These are phyloP conservation scores for Otolemur garnettii DNA, from an alignment of 2,113 vertebrate genomes.

Conservation along the genomic window DNA sequence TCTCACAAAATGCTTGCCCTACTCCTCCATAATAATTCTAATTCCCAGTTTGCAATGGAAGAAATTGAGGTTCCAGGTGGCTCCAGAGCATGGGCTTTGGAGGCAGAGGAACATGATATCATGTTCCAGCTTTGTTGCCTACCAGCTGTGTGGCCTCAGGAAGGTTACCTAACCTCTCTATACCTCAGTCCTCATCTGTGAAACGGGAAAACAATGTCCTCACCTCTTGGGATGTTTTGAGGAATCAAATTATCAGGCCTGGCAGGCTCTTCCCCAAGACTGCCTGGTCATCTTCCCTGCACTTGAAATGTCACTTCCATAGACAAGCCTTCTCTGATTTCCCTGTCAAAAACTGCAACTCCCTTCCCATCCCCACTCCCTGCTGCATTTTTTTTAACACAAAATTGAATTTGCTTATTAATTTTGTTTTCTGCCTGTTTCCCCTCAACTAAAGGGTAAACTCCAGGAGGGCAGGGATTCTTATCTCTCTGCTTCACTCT, in stretches of 20 bases:
- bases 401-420: background rate
- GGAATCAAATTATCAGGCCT: background rate
- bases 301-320: background rate
- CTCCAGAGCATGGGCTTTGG: fast-evolving
- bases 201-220: background rate
- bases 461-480: background rate
- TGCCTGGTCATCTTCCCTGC: background rate
- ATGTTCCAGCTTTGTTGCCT: fast-evolving
- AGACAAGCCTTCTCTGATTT: background rate
- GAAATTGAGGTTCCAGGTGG: background rate
- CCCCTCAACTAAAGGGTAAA: background rate
- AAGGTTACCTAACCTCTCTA: background rate
- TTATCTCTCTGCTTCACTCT: background rate
- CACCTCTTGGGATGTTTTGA: background rate
- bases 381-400: background rate
- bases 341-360: background rate
- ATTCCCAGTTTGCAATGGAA: background rate
- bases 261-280: background rate
- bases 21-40: background rate
- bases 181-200: background rate
- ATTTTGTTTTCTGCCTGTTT: background rate
- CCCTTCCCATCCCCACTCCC: background rate
- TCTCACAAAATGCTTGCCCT: background rate
- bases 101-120: background rate
- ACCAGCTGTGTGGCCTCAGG: background rate